Base-by-base conservation (phyloP, 2,113 vertebrate genomes). In the Neofelis nebulosa region DNA sequence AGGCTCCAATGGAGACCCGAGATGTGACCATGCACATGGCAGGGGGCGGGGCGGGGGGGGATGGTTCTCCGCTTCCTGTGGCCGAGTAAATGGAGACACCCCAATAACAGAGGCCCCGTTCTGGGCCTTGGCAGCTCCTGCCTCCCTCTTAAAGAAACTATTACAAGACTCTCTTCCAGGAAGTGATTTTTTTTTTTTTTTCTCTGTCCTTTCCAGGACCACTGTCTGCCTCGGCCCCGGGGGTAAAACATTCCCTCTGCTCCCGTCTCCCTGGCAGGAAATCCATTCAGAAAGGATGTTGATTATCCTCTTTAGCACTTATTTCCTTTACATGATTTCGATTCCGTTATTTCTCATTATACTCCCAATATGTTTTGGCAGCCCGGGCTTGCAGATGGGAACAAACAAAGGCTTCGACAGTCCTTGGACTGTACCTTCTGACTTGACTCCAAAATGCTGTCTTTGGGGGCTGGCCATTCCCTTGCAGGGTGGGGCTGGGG, bases 201-300 rank as follows among this genome's bases (percentile, higher is more conserved):
- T 36, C 80, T 91, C 74, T 33, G 76, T 98, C 92, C 94, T 92
- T 97, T 98, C 95, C 89, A 96, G 97, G 97, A 96, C 97, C 78
- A 96, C 97, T 97, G 98, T 97, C 97, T 98, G 97, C 96, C 91
- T 18, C 0, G 16, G 92, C 88, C 97, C 96, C 95, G 5, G 68
- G 96, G 92, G 97, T 38, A 97, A 92, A 88, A 48, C 84, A 48
- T 97, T 97, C 97, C 96, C 97, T 96, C 78, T 86, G 97, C 97
- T 97, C 95, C 83, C 2, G 10, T 79, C 97, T 97, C 94, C 76
- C 92, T 98, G 98, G 97, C 97, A 98, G 97, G 97, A 98, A 98
- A 98, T 98, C 98, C 96, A 97, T 97, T 95, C 66, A 94, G 96
- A 98, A 94, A 98, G 95, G 94, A 98, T 97, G 97, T 69, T 95